Base-by-base conservation (phyloP, 1,140 invertebrate genomes). In the Aphis craccivora region DNA sequence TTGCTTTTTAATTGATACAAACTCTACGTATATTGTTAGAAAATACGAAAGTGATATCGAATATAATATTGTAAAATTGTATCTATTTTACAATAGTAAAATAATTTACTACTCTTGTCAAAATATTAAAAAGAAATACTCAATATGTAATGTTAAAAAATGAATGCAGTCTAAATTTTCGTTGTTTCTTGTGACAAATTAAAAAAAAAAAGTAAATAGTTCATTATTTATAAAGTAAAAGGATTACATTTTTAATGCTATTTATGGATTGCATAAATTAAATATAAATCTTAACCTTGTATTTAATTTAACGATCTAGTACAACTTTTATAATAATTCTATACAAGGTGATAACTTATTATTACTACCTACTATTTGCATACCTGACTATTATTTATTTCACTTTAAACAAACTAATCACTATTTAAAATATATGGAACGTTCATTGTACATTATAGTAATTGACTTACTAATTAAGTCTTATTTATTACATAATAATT, bases 311-410 rank as follows among this genome's bases (percentile, higher is more conserved):
- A 76, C n/a, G 30, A n/a, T 76, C 30, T 14, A 76, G 30, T 76
- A 76, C 60, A 76, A 76, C 14, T 76, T 76, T 76, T 76, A n/a
- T n/a, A 76, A 76, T n/a, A n/a, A 18, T n/a, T 76, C 60, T 76
- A 76, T 76, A 76, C 60, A n/a, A 76, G 60, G 30, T 76, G 30
- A 76, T 76, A 76, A 76, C 60, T 76, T n/a, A 76, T 76, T n/a
- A 76, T 76, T 76, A n/a, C 60, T 76, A 76, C 60, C 30, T 76
- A n/a, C 30, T 76, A 76, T 4, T 76, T 76, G n/a, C 30, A 76
- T n/a, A 20, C 14, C 14, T 76, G 18, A 4, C 14, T 76, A 35
- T 76, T 76, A n/a, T 76, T 76, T 76, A 76, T 76, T 76, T 76
- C 60, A 76, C 30, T n/a, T 67, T 67, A 67, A 67, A n/a, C 11